Evolutionary conservation across 1,140 invertebrate genomes (phyloP).

Genomic region (Belonocnema kinseyi): DNA sequence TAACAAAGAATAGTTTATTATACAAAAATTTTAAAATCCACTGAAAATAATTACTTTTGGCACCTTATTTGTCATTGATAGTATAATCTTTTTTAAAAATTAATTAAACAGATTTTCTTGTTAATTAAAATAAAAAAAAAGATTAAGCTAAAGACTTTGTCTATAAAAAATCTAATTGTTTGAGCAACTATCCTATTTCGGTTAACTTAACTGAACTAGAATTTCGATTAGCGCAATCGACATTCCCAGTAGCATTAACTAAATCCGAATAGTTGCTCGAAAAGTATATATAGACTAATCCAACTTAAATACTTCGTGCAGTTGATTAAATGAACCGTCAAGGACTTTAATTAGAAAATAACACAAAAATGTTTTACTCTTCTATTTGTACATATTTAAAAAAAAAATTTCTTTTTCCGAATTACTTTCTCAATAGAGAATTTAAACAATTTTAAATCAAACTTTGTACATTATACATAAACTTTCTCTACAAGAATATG

Average conservation of each 20-base stretch:
- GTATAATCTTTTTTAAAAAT: background rate
- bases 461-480: no score
- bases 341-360: background rate
- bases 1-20: no score
- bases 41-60: background rate
- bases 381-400: background rate
- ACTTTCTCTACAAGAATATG: no score
- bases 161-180: background rate
- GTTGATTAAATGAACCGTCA: no score
- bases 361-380: background rate
- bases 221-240: background rate
- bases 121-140: background rate
- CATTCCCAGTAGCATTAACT: background rate
- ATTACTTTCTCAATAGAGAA: background rate
- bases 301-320: background rate
- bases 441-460: background rate
- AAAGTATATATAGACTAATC: background rate
- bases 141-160: background rate
- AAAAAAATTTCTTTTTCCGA: no score
- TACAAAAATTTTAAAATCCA: background rate
- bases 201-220: background rate
- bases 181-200: background rate
- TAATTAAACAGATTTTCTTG: background rate
- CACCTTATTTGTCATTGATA: no score
- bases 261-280: constrained; percentile 1